These are phyloP conservation scores for Andrena bucephala DNA, from an alignment of 2,888 invertebrate genomes.

Conservation along the genomic window DNA sequence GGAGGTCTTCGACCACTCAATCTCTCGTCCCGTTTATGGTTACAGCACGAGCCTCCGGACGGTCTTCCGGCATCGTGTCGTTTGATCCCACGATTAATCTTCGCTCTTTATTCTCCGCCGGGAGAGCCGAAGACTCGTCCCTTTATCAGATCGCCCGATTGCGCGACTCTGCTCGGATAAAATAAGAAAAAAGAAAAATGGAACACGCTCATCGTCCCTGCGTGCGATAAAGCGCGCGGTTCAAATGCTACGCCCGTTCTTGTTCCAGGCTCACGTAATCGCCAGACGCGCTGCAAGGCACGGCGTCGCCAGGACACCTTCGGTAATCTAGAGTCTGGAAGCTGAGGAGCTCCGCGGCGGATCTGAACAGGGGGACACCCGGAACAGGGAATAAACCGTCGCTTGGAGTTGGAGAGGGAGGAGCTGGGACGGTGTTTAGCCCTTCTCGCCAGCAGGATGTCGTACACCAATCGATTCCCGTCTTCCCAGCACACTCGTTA, in stretches of 20 bases:
- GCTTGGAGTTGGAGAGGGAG: constrained; percentile 32
- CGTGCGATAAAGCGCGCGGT: not conserved
- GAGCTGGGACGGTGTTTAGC: constrained; percentile 44
- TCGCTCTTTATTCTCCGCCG: not conserved
- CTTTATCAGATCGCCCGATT: constrained; percentile 9
- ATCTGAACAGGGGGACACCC: constrained; percentile 19
- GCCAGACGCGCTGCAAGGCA: constrained; percentile 62
- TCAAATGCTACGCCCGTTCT: constrained; percentile 5
- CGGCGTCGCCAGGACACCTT: constrained; percentile 51
- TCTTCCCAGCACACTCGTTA: constrained; percentile 83
- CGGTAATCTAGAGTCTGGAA: constrained; percentile 28
- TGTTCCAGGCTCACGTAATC: constrained; percentile 66
- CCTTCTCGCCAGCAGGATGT: constrained; percentile 73
- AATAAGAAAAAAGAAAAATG: not conserved
- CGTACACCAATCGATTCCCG: constrained; percentile 83
- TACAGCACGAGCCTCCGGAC: constrained; percentile 1
- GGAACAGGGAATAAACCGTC: constrained; percentile 34
- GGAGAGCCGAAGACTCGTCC: not conserved
- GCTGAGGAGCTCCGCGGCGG: constrained; percentile 39
- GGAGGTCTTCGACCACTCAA: constrained; percentile 19
- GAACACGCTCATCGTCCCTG: not conserved
- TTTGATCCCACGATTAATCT: constrained; percentile 40
- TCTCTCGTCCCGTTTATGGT: constrained; percentile 44
- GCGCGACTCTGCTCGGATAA: not conserved
- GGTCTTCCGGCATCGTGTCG: constrained; percentile 46